Conservation (phyloP, 2,797 vertebrate genomes). For the Triplophysa yarkandensis region DNA sequence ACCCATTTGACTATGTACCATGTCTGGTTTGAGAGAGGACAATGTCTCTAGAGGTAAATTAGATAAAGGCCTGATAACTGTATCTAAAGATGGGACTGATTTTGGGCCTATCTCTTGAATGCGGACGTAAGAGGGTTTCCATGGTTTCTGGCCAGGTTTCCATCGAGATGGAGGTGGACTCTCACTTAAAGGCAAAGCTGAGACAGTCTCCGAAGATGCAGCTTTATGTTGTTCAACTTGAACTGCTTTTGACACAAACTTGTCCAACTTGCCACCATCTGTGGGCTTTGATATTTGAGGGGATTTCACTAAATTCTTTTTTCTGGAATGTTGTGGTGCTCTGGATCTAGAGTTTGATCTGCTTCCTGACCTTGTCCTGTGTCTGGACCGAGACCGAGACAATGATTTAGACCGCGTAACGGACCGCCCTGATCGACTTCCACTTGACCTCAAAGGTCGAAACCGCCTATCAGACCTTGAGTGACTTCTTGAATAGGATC, state of each 20-base stretch:
- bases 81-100: slow-evolving; percentile 68
- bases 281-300: slow-evolving; percentile 72
- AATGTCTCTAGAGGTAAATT: slow-evolving; percentile 66
- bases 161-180: slow-evolving; percentile 96
- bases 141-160: slow-evolving; percentile 97
- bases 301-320: slow-evolving; percentile 70
- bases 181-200: slow-evolving; percentile 92
- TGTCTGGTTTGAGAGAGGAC: slow-evolving; percentile 64
- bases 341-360: slow-evolving; percentile 70
- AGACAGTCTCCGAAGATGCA: slow-evolving; percentile 78
- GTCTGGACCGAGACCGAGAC: slow-evolving; percentile 64
- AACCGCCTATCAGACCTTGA: slow-evolving; percentile 70
- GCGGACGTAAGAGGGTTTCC: slow-evolving; percentile 95
- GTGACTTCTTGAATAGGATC: slow-evolving; percentile 73
- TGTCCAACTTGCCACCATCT: slow-evolving; percentile 74
- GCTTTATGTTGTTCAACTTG: slow-evolving; percentile 73
- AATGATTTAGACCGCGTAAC: slow-evolving; percentile 77
- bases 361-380: slow-evolving; percentile 69
- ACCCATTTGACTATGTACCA: slow-evolving; percentile 71
- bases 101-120: slow-evolving; percentile 90
- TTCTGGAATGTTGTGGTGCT: slow-evolving; percentile 65
- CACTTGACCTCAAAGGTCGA: slow-evolving; percentile 64
- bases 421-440: slow-evolving; percentile 73
- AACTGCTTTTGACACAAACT: slow-evolving; percentile 64
- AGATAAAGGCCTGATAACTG: slow-evolving; percentile 64